Percentiles rank a stretch among this genome's conserved stretches.
Conservation (phyloP, 1,140 invertebrate genomes). For the Aleiodes sp. region DNA sequence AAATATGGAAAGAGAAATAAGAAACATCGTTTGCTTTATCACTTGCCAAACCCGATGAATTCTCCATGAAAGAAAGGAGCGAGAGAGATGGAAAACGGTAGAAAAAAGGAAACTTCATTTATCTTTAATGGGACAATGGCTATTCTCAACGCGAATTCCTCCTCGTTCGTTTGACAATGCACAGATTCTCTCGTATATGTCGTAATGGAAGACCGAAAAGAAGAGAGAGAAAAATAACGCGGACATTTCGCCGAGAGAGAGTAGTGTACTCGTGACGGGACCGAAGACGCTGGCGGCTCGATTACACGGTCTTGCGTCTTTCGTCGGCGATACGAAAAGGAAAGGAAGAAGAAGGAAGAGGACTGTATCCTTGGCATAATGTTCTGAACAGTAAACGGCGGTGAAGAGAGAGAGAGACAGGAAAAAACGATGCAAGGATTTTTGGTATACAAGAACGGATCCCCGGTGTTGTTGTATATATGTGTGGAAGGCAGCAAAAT, state of each 20-base stretch:
- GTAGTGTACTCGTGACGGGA: constrained; percentile 25
- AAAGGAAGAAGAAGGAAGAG: background rate
- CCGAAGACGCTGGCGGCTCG: constrained; percentile 28
- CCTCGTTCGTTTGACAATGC: constrained; percentile 3
- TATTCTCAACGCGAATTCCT: constrained; percentile 1
- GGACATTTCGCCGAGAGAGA: background rate
- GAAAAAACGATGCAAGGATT: constrained; percentile 8
- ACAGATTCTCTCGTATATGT: background rate
- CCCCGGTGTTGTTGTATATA: constrained; percentile 14
- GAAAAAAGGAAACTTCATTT: too few species aligned
- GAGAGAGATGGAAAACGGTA: too few species aligned
- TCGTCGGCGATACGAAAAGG: constrained; percentile 11
- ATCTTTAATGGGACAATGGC: constrained; percentile 12
- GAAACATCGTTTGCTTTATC: constrained; percentile 4
- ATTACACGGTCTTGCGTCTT: constrained; percentile 23
- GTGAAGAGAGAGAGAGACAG: background rate
- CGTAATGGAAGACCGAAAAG: background rate
- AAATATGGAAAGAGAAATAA: background rate
- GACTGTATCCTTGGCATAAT: background rate
- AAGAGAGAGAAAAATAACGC: background rate
- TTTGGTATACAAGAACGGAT: constrained; percentile 13
- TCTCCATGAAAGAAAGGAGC: background rate
- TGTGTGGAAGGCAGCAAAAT: constrained; percentile 21
- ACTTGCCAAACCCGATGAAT: background rate
- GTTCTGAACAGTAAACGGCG: background rate